A percentile compares a stretch with the other conserved stretches of the same genome.
Evolutionary conservation across 2,888 invertebrate species (phyloP).

Genomic region (Aquatica leii): DNA sequence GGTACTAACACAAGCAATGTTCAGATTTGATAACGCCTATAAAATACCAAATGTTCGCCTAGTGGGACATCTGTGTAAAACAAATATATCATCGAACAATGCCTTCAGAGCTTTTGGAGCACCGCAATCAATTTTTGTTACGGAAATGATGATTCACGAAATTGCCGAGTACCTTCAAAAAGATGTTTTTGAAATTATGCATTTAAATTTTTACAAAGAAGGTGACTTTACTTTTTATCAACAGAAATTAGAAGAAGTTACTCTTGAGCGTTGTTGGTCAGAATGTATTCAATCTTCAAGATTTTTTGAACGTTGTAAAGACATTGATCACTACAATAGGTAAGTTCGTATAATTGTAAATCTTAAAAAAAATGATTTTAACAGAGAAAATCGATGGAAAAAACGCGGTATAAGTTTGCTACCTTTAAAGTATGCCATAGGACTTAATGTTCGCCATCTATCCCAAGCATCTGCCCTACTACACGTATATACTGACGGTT

Average conservation of each 20-base stretch:
- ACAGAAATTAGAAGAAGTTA: slow-evolving; percentile 77
- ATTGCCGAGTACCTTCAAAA: slow-evolving; percentile 75
- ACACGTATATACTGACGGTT: slow-evolving; percentile 87
- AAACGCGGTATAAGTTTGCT: slow-evolving; percentile 85
- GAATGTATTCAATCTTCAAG: slow-evolving; percentile 77
- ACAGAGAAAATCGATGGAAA: slow-evolving; percentile 79
- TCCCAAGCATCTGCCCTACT: slow-evolving; percentile 91
- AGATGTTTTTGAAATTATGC: slow-evolving; percentile 70
- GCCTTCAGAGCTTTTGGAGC: slow-evolving; percentile 94
- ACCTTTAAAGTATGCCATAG: slow-evolving; percentile 86
- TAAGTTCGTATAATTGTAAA: slow-evolving; percentile 50
- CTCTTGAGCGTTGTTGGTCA: slow-evolving; percentile 77
- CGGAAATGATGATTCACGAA: slow-evolving; percentile 80
- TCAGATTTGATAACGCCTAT: slow-evolving; percentile 86
- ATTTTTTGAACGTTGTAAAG: slow-evolving; percentile 65
- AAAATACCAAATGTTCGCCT: slow-evolving; percentile 77
- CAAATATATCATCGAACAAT: slow-evolving; percentile 91
- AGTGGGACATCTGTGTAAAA: slow-evolving; percentile 80
- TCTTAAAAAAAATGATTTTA: background rate
- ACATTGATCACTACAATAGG: slow-evolving; percentile 77
- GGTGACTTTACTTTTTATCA: slow-evolving; percentile 82
- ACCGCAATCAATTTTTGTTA: slow-evolving; percentile 89
- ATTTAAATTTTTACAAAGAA: slow-evolving; percentile 82
- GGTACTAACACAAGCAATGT: slow-evolving; percentile 85
- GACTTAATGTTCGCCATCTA: slow-evolving; percentile 77